Evolutionary conservation across 92 coral and sea anemone genomes (phyloP), one percentile per base, ranked within the genome.

Genomic region (Plumapathes pennacea): DNA sequence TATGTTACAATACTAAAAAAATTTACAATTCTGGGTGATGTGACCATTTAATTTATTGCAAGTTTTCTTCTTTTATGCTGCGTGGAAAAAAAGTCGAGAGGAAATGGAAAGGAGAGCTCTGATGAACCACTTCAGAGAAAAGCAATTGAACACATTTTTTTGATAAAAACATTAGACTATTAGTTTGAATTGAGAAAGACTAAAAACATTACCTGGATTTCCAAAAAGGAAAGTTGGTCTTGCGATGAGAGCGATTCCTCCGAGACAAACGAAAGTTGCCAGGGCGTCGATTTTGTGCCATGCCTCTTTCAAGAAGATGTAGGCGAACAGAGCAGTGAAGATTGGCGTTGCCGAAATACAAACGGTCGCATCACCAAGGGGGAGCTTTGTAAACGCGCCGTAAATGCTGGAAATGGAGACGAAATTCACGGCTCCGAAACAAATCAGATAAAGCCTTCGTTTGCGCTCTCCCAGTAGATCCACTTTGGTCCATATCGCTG

Each of bases 311-410:
- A 86, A 70, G 46, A 76, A 69, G 29, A 86, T 74, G 31, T 86
- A 81, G 10, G 95, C 95, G 30, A 86, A 24, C 9, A 86, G 23
- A 0, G 89, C 95, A 1, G 95, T 81, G 57, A 86, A 86, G 10
- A 86, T 62, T 6, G 95, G 95, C 9, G 95, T 86, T 2, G 95
- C 76, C 5, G 95, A 86, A 5, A 86, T 86, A 23, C 77, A 58
- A 12, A 81, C 95, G 5, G 95, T 86, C 13, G 95, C 95, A 43
- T 86, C 95, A 40, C 95, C 89, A 26, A 81, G 48, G 0, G 95
- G 95, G 0, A 86, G 89, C 47, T 61, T 73, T 8, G 89, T 86
- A 20, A 86, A 86, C 46, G 95, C 87, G 25, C 84, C 88, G 54
- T 86, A 86, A 26, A 86, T 75, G 36, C 88, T 67, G 26, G 95